phyloP scores from a whole-genome alignment of 1,140 invertebrate genomes.

The Apis mellifera region DNA sequence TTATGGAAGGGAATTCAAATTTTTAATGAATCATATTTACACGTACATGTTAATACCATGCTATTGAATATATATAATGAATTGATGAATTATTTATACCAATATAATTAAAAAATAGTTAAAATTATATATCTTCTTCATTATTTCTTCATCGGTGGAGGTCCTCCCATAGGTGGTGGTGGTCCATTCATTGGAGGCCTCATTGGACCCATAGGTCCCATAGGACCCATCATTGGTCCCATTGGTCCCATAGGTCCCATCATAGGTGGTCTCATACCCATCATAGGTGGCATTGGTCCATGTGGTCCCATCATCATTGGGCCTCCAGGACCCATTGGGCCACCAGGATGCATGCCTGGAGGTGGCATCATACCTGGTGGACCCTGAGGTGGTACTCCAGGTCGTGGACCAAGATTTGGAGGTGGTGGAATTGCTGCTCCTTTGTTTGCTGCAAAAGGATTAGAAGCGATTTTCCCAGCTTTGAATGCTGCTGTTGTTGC shows the following conservation, averaged over 20 bases:
- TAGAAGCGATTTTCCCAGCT: conserved; percentile 96
- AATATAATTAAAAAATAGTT: background rate
- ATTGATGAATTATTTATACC: background rate
- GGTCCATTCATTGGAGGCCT: conserved; percentile 86
- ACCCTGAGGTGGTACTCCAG: conserved; percentile 83
- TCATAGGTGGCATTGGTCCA: conserved; percentile 90
- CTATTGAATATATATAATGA: background rate
- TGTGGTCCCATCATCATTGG: conserved; percentile 90
- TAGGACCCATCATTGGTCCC: conserved; percentile 88
- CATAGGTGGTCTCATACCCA: conserved; percentile 90
- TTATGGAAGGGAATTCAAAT: background rate
- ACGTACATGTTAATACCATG: background rate
- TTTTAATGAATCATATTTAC: background rate
- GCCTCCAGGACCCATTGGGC: conserved; percentile 83
- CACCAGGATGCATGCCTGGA: conserved; percentile 81
- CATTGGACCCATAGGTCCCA: conserved; percentile 84
- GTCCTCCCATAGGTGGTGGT: conserved; percentile 76
- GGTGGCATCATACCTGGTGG: conserved; percentile 86
- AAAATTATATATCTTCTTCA: conserved; percentile 3
- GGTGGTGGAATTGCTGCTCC: conserved; percentile 89
- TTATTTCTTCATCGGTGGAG: conserved; percentile 83
- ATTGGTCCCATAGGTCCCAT: conserved; percentile 88
- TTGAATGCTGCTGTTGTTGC: conserved; percentile 97
- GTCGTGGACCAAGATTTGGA: conserved; percentile 83
- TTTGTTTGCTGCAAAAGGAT: conserved; percentile 89